phyloP scores from a whole-genome alignment of 2,888 invertebrate genomes.

The Ectropis crepuscularia region DNA sequence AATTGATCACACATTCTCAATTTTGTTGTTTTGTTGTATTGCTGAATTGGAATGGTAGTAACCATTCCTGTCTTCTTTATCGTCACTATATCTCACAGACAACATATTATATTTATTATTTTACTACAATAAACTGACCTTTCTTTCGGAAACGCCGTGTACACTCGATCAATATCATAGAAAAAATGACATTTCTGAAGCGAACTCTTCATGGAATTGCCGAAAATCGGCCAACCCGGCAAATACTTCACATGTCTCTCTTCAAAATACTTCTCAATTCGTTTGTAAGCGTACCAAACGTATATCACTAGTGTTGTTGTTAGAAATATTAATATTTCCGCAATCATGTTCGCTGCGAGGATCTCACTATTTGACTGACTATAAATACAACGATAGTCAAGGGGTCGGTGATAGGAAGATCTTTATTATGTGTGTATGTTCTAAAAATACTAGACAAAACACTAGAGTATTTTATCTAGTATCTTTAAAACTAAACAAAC shows the following conservation, averaged over 20 bases:
- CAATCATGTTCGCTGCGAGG: slow-evolving; percentile 56
- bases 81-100: too few species aligned
- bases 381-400: slow-evolving; percentile 2
- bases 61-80: too few species aligned
- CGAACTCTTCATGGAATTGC: slow-evolving; percentile 55
- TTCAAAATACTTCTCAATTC: slow-evolving; percentile 55
- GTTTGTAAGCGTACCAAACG: slow-evolving; percentile 53
- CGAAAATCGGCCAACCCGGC: slow-evolving; percentile 66
- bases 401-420: slow-evolving; percentile 1
- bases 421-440: not conserved
- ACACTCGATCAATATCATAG: slow-evolving; percentile 60
- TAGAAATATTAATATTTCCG: slow-evolving; percentile 62
- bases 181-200: slow-evolving; percentile 54
- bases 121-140: slow-evolving; percentile 48
- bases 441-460: not conserved
- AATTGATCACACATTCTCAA: too few species aligned
- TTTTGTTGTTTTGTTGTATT: too few species aligned
- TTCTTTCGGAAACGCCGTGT: slow-evolving; percentile 67
- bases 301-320: slow-evolving; percentile 54
- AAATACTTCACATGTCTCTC: slow-evolving; percentile 58
- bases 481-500: too few species aligned
- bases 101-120: too few species aligned
- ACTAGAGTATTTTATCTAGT: too few species aligned
- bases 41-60: too few species aligned
- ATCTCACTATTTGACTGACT: slow-evolving; percentile 2